phyloP scores from a whole-genome alignment of 2,113 vertebrate genomes.

The Chlorodrepanis virens region DNA sequence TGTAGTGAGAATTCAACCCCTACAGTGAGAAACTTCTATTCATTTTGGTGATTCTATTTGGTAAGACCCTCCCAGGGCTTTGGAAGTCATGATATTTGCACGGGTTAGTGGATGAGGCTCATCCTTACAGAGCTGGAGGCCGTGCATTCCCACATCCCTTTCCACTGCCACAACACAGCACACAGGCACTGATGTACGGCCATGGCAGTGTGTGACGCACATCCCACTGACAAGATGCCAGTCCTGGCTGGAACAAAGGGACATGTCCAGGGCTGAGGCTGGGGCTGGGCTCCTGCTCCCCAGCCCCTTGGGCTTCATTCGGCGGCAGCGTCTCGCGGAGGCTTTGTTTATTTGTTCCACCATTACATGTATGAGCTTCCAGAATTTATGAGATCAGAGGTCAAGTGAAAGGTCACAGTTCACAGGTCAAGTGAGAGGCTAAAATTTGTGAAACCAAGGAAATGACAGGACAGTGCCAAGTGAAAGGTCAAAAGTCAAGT shows the following conservation, averaged over 20 bases:
- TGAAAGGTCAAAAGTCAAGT: slow-evolving; percentile 80
- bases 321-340: slow-evolving; percentile 16
- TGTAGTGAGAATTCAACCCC: neutral
- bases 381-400: slow-evolving; percentile 78
- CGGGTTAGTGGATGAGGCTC: accelerated
- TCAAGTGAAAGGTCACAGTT: slow-evolving; percentile 77
- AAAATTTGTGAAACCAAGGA: slow-evolving; percentile 79
- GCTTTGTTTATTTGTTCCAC: slow-evolving; percentile 79
- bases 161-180: neutral
- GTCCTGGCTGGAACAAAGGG: neutral
- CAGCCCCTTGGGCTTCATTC: slow-evolving; percentile 57
- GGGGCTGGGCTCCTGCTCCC: slow-evolving; percentile 4
- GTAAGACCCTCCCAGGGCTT: neutral
- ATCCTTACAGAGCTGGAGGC: neutral
- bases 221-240: neutral
- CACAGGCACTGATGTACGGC: neutral
- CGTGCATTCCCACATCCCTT: neutral
- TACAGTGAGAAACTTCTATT: neutral
- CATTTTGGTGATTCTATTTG: neutral
- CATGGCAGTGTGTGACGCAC: neutral
- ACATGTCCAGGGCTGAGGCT: neutral
- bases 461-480: slow-evolving; percentile 78
- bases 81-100: accelerated
- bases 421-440: slow-evolving; percentile 77
- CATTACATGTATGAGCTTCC: slow-evolving; percentile 72